Base-by-base conservation (phyloP, 2,888 invertebrate species). In the Temnothorax ravouxi region DNA sequence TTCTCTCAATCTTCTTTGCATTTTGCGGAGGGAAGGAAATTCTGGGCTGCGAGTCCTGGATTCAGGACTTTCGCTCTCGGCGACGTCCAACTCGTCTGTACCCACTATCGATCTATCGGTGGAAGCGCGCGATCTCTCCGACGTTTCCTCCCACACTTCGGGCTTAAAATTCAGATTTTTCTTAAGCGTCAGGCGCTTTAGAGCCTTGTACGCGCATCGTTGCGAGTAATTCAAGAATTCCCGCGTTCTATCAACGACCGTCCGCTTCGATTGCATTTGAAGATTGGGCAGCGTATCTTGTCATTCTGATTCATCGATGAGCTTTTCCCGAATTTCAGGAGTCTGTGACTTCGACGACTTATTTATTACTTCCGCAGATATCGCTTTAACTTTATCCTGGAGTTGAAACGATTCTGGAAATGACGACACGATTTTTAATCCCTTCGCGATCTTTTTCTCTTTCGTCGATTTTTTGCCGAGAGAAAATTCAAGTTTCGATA, bases 121-220 rank as follows among this genome's bases (percentile, higher is more conserved):
- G 41, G 83, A 82, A 25, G 71, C 38, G 38, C 59, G 15, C 11
- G 64, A 59, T 72, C 80, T 44, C 50, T 74, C n/a, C 47, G 54
- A 47, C 8, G n/a, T 61, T 15, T 62, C 13, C 11, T 79, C 29
- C 50, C 56, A 29, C 4, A 54, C 38, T 77, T 81, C 50, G 1
- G 47, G 52, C 15, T 84, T 50, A 41, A 89, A 88, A 61, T 89
- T 69, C 9, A 87, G 71, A 8, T 86, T 82, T 61, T 88, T 91
- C 13, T 87, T 83, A 6, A 59, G 80, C 9, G 88, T 90, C 54
- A 91, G 25, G 0, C 54, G 59, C 25, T 89, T 89, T 41, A 93
- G 72, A 6, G 92, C 92, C 80, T 87, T 90, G 38, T 89, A 87
- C 29, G 89, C 88, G 62, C 85, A 89, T 50, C 84, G 87, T 41